Base-by-base conservation (phyloP, 92 coral and sea anemone species). In the Phenganax stokvisi region DNA sequence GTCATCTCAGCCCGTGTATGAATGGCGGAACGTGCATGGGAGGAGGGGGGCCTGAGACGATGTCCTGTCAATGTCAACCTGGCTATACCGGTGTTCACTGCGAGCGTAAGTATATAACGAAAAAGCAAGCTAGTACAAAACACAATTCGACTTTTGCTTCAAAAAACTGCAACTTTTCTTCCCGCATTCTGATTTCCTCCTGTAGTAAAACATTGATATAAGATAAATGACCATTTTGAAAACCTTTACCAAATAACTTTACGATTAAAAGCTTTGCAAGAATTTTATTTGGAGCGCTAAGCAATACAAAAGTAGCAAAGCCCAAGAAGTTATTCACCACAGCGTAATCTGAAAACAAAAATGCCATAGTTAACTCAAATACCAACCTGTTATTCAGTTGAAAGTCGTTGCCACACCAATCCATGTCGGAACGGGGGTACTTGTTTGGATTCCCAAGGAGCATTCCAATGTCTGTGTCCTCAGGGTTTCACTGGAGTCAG, bases 361-460 rank as follows among this genome's bases (percentile, higher is more conserved):
- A 37, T 37, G 15, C 8, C 65, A 7, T 8, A n/a, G 53, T 8
- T 12, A 28, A 59, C 56, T 74, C 57, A 25, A 9, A 9, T 6
- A 68, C 37, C 67, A 64, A 44, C 83, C 55, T 63, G 7, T 64
- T 31, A 13, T 51, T 12, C 63, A 96, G 99, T 92, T 81, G 99
- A 96, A 62, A 96, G 97, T 80, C 90, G 89, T 83, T 96, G 99
- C 31, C 92, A 94, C 72, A 92, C 87, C 73, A 90, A 87, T 63
- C 99, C 99, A 3, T 96, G 99, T 84, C 89, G 99, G 60, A 96
- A 96, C 80, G 99, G 99, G 25, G 99, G 99, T 7, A 90, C 97
- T 8, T 96, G 99, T 71, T 84, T 80, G 31, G 99, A 96, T 75
- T 80, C 80, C 57, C 96, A 92, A 80, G 89, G 89, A 82, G 89